phyloP scores from a whole-genome alignment of 23 tunicate species.

The Phallusia fumigata region DNA sequence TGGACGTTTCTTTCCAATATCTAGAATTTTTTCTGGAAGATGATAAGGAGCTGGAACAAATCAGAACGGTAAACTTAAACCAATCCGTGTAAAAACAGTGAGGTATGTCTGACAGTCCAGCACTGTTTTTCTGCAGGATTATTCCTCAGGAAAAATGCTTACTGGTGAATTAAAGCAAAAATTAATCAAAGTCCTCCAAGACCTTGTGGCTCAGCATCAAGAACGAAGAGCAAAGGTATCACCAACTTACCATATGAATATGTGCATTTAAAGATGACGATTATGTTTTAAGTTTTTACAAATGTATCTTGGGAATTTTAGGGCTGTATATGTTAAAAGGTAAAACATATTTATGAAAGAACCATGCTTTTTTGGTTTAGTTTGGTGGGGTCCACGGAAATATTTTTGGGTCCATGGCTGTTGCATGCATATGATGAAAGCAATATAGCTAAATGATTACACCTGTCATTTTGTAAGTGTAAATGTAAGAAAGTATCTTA shows the following conservation, averaged over 20 bases:
- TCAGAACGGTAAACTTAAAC: conserved; percentile 40
- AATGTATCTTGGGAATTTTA: no score
- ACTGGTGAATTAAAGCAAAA: conserved; percentile 89
- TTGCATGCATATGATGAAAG: no score
- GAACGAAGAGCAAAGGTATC: conserved; percentile 55
- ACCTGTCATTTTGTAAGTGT: no score
- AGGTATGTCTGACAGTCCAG: not conserved
- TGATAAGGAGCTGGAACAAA: conserved; percentile 76
- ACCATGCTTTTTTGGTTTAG: no score
- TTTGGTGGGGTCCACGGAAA: no score
- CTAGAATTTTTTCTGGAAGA: conserved; percentile 90
- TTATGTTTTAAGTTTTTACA: no score
- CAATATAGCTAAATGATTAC: no score
- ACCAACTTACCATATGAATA: no score
- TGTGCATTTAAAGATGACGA: no score
- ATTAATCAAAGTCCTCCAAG: conserved; percentile 68
- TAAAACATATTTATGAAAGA: no score
- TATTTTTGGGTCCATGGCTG: no score
- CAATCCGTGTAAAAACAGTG: not conserved
- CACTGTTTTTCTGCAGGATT: conserved; percentile 40
- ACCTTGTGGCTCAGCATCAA: conserved; percentile 78
- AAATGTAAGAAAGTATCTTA: not conserved
- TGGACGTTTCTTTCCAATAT: conserved; percentile 86
- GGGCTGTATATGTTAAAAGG: no score
- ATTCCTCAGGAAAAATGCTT: conserved; percentile 72